Conservation (phyloP, 2,113 vertebrate genomes). For the Catharus fuscescens region DNA sequence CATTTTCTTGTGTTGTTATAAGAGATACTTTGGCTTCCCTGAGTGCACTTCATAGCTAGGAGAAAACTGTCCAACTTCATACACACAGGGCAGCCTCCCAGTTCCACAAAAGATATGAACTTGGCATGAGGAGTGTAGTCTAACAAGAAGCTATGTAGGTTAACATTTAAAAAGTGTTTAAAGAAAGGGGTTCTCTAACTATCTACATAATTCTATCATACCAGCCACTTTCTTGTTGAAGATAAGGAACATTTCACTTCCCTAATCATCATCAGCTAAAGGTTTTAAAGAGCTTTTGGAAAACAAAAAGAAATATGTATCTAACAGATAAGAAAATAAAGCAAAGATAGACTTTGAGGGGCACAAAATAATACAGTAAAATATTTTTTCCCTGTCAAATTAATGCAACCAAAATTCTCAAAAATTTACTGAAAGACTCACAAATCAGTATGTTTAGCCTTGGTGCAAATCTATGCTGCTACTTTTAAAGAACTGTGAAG, state of each 20-base stretch:
- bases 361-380: neutral
- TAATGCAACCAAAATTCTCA: neutral
- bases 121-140: neutral
- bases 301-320: neutral
- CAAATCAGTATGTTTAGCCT: neutral
- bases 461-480: neutral
- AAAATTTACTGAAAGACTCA: neutral
- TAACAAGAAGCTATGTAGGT: neutral
- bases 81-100: neutral
- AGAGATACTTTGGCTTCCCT: neutral
- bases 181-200: neutral
- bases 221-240: neutral
- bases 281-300: neutral
- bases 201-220: neutral
- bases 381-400: neutral
- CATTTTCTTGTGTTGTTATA: neutral
- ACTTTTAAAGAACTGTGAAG: constrained; percentile 3
- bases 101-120: neutral
- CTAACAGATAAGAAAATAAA: neutral
- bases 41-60: neutral
- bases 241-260: neutral
- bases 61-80: neutral
- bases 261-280: neutral
- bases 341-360: neutral
- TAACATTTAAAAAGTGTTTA: neutral